phyloP scores from a whole-genome alignment of 2,797 vertebrate genomes.

The Danio choprae region DNA sequence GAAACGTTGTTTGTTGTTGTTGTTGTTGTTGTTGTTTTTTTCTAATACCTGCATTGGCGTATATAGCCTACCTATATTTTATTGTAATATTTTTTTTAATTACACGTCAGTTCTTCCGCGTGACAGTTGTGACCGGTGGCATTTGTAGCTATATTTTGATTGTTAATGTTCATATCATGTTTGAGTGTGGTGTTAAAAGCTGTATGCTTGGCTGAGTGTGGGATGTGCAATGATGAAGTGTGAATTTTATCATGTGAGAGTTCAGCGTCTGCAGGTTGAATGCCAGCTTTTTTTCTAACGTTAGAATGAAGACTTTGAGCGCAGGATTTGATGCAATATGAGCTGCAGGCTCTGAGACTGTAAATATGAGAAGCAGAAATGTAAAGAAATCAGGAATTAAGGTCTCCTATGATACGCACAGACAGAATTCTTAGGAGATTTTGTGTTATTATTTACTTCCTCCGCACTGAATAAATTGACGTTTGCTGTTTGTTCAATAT shows the following conservation, averaged over 20 bases:
- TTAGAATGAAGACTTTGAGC: slow-evolving; percentile 41
- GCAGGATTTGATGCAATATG: slow-evolving; percentile 55
- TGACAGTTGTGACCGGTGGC: too few relatives aligned
- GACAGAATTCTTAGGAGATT: slow-evolving; percentile 19
- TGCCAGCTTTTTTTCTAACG: slow-evolving; percentile 40
- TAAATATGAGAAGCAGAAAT: slow-evolving; percentile 53
- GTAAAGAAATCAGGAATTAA: slow-evolving; percentile 45
- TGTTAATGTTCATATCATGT: neutral
- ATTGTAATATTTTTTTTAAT: too few relatives aligned
- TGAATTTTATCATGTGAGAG: slow-evolving; percentile 46
- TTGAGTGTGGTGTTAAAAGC: neutral
- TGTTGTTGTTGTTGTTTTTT: too few relatives aligned
- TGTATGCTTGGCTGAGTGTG: neutral
- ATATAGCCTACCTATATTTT: too few relatives aligned
- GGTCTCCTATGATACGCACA: slow-evolving; percentile 25
- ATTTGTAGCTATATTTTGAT: too few relatives aligned
- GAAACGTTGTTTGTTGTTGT: too few relatives aligned
- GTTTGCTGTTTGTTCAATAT: too few relatives aligned
- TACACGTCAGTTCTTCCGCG: too few relatives aligned
- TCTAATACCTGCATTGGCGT: too few relatives aligned
- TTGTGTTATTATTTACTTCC: neutral
- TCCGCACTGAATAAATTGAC: too few relatives aligned
- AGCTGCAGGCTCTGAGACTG: slow-evolving; percentile 51
- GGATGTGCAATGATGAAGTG: slow-evolving; percentile 29
- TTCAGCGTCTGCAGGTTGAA: slow-evolving; percentile 28